A percentile compares a stretch with the other conserved stretches of the same genome.
These are phyloP conservation scores for Apamea monoglypha DNA, from an alignment of 2,888 invertebrate genomes.

Conservation along the genomic window DNA sequence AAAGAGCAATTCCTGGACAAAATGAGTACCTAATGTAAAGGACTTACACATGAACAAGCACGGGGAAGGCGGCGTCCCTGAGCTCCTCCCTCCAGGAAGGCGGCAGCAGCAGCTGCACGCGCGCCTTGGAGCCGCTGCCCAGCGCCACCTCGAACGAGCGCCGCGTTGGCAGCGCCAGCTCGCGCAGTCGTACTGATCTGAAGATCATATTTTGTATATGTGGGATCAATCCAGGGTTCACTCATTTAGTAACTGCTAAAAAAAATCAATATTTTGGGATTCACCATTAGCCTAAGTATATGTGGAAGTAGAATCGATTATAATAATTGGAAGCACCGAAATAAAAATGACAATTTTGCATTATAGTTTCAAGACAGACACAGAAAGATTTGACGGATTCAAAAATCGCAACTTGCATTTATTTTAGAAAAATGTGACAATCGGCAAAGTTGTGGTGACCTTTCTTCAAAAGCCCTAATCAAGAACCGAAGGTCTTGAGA, in stretches of 20 bases:
- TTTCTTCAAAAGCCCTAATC: background rate
- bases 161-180: slow-evolving; percentile 95
- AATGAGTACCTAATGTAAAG: background rate
- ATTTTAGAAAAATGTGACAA: background rate
- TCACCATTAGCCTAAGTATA: background rate
- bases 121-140: slow-evolving; percentile 96
- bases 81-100: slow-evolving; percentile 97
- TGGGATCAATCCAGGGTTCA: background rate
- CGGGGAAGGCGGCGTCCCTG: slow-evolving; percentile 96
- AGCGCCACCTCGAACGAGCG: slow-evolving; percentile 96
- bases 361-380: background rate
- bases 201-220: background rate
- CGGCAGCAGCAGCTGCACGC: slow-evolving; percentile 96
- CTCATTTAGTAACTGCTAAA: background rate
- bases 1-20: background rate
- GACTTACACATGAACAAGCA: slow-evolving; percentile 95
- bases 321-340: background rate
- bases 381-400: background rate
- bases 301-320: background rate
- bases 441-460: background rate
- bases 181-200: slow-evolving; percentile 92
- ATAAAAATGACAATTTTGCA: background rate
- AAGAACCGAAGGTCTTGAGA: background rate
- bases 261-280: background rate
- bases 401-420: background rate